Percentiles rank a stretch among this genome's conserved stretches.
Conservation (phyloP, 2,113 vertebrate genomes). For the Astur gentilis region DNA sequence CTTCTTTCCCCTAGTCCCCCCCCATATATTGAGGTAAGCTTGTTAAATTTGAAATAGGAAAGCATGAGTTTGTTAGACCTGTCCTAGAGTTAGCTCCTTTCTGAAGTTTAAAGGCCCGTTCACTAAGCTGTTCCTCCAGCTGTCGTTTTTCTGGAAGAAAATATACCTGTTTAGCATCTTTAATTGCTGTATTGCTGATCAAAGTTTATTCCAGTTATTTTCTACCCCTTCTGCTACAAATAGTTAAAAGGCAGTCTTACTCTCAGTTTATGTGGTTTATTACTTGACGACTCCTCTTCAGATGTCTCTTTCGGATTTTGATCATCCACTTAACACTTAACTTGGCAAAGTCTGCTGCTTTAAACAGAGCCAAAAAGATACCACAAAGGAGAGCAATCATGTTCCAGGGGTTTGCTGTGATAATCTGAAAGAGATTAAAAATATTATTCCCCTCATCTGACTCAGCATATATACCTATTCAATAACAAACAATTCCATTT, state of each 20-base stretch:
- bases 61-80: slow-evolving; percentile 11
- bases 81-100: not conserved
- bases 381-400: slow-evolving; percentile 92
- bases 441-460: not conserved
- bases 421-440: slow-evolving; percentile 77
- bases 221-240: not conserved
- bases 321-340: slow-evolving; percentile 93
- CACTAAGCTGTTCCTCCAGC: not conserved
- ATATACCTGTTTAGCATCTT: not conserved
- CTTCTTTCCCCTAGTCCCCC: not conserved
- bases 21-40: not conserved
- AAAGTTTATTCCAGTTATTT: not conserved
- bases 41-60: slow-evolving; percentile 10
- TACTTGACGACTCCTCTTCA: slow-evolving; percentile 79
- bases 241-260: not conserved
- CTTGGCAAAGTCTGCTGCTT: slow-evolving; percentile 95
- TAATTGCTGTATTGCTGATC: not conserved
- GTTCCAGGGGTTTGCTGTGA: slow-evolving; percentile 96
- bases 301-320: slow-evolving; percentile 87
- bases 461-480: not conserved
- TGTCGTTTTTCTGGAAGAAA: not conserved
- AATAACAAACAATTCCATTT: not conserved
- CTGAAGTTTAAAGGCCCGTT: not conserved
- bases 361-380: slow-evolving; percentile 94
- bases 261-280: slow-evolving; percentile 82